Evolutionary conservation across 2,113 vertebrate species (phyloP).

Genomic region (Erinaceus europaeus): DNA sequence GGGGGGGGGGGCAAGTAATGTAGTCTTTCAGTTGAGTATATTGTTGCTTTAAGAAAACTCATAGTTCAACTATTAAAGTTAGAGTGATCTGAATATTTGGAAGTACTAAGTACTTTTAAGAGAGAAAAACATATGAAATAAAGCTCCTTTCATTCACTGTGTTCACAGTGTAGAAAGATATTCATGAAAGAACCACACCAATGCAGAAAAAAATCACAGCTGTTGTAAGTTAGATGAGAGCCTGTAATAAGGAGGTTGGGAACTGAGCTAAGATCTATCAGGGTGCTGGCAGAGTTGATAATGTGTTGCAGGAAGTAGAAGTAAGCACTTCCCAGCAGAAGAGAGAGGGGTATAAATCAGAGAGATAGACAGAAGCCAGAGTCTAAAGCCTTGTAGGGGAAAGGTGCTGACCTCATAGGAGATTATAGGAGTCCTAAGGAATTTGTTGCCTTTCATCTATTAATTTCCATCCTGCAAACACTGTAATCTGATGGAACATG

Average conservation of each 20-base stretch:
- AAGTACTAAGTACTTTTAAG: too few species aligned
- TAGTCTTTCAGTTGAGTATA: background rate
- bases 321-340: background rate
- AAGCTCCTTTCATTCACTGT: too few species aligned
- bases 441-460: too few species aligned
- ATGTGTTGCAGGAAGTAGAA: background rate
- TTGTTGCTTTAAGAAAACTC: background rate
- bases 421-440: too few species aligned
- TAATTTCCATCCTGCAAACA: background rate
- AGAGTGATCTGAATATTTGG: background rate
- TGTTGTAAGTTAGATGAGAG: background rate
- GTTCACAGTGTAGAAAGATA: too few species aligned
- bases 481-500: background rate
- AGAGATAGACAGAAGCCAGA: background rate
- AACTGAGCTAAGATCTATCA: background rate
- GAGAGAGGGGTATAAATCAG: background rate
- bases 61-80: background rate
- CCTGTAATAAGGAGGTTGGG: background rate
- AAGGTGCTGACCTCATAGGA: background rate
- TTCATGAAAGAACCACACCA: background rate
- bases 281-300: background rate
- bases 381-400: background rate
- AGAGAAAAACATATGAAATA: too few species aligned
- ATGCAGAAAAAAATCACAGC: background rate
- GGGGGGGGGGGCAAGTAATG: background rate